Conservation (phyloP, 1,140 invertebrate species). For the Mylabris phalerata region DNA sequence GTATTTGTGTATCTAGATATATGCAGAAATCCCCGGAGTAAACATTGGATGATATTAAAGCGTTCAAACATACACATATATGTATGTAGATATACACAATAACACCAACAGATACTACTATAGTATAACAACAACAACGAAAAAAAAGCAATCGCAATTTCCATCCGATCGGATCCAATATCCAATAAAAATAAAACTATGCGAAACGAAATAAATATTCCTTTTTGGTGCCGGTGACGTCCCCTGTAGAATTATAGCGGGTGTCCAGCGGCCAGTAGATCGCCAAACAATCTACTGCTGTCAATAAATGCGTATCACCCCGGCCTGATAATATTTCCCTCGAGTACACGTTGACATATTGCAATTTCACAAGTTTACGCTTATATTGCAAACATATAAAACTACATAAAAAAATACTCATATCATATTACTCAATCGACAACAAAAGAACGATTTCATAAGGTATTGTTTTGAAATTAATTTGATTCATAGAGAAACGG, state of each 20-base stretch:
- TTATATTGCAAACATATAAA: constrained; percentile 20
- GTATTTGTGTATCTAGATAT: background rate
- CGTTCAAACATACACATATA: background rate
- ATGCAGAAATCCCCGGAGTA: constrained; percentile 15
- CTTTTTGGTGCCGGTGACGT: constrained; percentile 24
- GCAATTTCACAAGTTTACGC: constrained; percentile 30
- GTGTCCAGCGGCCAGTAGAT: constrained; percentile 35
- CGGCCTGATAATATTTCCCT: constrained; percentile 37
- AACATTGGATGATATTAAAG: constrained; percentile 15
- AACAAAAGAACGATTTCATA: no score
- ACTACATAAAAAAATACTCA: no score
- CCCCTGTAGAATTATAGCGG: constrained; percentile 33
- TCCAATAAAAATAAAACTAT: constrained; percentile 37
- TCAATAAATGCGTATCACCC: constrained; percentile 34
- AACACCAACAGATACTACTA: no score
- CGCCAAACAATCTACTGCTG: constrained; percentile 38
- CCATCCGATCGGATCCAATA: constrained; percentile 27
- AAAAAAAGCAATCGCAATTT: constrained; percentile 18
- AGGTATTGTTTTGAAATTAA: no score
- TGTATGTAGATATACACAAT: background rate
- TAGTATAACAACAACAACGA: no score
- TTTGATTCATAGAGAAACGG: no score
- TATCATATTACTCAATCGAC: no score
- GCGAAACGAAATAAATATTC: constrained; percentile 36
- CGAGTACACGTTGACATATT: constrained; percentile 35